Conservation (phyloP, 2,113 vertebrate species). For the Sphaerodactylus townsendi region DNA sequence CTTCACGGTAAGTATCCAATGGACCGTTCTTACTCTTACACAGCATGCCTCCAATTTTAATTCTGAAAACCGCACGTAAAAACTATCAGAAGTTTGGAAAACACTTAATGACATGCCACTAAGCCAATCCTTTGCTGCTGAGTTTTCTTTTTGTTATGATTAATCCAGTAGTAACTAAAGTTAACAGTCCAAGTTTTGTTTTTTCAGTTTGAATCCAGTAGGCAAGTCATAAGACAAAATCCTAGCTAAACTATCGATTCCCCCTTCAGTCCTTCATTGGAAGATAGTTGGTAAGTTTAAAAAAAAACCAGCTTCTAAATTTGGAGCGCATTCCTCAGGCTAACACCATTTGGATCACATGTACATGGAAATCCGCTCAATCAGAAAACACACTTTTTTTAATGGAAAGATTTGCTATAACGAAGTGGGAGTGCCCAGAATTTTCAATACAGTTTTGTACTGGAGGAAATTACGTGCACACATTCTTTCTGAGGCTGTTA, state of each 20-base stretch:
- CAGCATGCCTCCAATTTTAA: background rate
- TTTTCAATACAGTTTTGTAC: background rate
- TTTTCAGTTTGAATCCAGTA: conserved; percentile 9
- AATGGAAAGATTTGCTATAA: background rate
- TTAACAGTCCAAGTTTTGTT: background rate
- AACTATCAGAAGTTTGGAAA: background rate
- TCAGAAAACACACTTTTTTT: background rate
- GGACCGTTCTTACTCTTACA: too few species aligned
- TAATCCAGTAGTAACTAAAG: background rate
- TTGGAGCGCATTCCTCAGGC: conserved; percentile 39
- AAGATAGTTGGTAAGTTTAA: background rate
- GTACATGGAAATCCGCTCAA: background rate
- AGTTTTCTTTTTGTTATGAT: background rate
- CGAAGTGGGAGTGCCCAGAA: background rate
- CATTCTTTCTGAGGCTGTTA: background rate
- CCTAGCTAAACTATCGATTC: conserved; percentile 40
- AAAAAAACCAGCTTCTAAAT: conserved; percentile 44
- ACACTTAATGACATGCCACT: background rate
- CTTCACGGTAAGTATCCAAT: too few species aligned
- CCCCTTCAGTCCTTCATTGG: conserved; percentile 28
- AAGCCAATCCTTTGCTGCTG: background rate
- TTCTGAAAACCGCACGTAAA: too few species aligned
- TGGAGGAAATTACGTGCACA: too few species aligned
- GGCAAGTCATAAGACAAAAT: background rate
- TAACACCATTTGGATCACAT: conserved; percentile 16